phyloP scores from a whole-genome alignment of 2,888 invertebrate species.

The Nephrocerus scutellatus region DNA sequence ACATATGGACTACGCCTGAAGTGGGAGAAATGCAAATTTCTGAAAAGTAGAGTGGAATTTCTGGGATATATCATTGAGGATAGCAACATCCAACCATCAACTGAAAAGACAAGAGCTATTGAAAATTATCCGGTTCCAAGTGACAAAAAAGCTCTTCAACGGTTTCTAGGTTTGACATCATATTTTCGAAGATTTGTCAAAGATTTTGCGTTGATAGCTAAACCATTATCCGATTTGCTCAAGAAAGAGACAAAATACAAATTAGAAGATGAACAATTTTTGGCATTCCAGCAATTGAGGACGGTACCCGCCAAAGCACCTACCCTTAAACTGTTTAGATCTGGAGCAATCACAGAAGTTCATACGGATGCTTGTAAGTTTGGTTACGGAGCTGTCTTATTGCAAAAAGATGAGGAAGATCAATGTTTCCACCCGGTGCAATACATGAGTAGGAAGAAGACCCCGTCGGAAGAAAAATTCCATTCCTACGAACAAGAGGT shows the following conservation, averaged over 20 bases:
- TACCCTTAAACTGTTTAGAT: constrained; percentile 14
- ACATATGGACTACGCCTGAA: constrained; percentile 6
- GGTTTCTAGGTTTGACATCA: constrained; percentile 8
- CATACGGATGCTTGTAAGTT: constrained; percentile 17
- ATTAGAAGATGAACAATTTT: constrained; percentile 8
- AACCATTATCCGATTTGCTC: constrained; percentile 29
- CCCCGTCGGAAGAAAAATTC: constrained; percentile 3
- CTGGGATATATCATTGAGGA: constrained; percentile 11
- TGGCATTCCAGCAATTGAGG: constrained; percentile 11
- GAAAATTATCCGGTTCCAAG: constrained; percentile 1
- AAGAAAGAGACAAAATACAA: constrained; percentile 8
- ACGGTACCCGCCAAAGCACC: constrained; percentile 6
- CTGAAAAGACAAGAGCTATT: constrained; percentile 7
- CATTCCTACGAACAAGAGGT: constrained; percentile 25
- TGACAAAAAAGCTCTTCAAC: constrained; percentile 4
- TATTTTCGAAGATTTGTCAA: constrained; percentile 20
- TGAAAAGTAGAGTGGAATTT: constrained; percentile 7
- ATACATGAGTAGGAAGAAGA: constrained; percentile 11
- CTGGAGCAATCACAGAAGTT: constrained; percentile 11
- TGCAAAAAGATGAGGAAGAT: constrained; percentile 13
- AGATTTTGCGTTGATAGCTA: constrained; percentile 26
- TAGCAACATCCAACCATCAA: constrained; percentile 5
- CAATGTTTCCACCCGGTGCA: constrained; percentile 5
- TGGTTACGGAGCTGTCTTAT: constrained; percentile 16
- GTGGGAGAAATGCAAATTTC: constrained; percentile 13